Conservation (phyloP, 2,888 invertebrate genomes). For the Limnephilus lunatus region DNA sequence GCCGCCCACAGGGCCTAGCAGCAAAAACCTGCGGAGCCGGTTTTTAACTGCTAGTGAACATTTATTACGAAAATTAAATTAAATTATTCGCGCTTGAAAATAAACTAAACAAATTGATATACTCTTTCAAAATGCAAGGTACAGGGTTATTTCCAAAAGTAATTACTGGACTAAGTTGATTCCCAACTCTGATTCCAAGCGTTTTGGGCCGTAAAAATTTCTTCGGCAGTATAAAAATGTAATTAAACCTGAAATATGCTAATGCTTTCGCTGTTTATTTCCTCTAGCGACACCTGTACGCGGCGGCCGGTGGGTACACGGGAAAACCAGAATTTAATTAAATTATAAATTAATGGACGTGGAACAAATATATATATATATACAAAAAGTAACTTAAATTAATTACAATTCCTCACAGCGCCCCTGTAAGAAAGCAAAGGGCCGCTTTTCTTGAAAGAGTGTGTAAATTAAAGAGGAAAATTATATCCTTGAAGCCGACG, state of each 20-base stretch:
- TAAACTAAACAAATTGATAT: background rate
- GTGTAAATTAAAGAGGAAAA: background rate
- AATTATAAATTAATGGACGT: constrained; percentile 46
- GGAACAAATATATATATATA: constrained; percentile 17
- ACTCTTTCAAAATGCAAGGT: background rate
- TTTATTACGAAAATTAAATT: background rate
- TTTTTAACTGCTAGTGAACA: too few relatives aligned
- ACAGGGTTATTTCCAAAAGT: background rate
- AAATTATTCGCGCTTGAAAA: background rate
- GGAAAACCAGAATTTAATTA: constrained; percentile 40
- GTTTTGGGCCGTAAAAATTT: background rate
- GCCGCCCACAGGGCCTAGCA: too few relatives aligned
- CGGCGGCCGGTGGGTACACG: background rate
- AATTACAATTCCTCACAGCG: constrained; percentile 28
- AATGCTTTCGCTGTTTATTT: constrained; percentile 24
- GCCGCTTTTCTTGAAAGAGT: background rate
- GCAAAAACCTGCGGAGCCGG: too few relatives aligned
- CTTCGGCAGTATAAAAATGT: constrained; percentile 6
- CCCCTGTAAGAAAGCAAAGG: background rate
- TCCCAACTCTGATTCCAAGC: background rate
- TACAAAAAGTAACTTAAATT: constrained; percentile 24
- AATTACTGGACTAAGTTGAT: background rate
- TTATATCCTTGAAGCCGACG: background rate
- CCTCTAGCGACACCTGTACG: constrained; percentile 14
- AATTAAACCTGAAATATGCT: constrained; percentile 45